Conservation (phyloP, 1,140 invertebrate species). For the Eriosoma lanigerum region DNA sequence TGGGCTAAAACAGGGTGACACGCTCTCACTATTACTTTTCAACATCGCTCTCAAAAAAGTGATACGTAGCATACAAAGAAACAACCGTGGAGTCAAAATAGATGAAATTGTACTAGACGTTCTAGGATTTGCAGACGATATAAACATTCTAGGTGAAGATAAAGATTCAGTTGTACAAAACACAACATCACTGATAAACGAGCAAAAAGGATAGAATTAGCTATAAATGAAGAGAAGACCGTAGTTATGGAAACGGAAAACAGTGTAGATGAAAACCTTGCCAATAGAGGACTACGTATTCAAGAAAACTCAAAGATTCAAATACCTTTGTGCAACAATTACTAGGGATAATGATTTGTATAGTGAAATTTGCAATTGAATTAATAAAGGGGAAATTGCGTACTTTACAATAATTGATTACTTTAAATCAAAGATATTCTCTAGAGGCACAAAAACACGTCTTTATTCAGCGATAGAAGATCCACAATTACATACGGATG, state of each 20-base stretch:
- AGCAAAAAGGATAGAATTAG: neutral
- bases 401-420: too few relatives aligned
- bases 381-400: too few relatives aligned
- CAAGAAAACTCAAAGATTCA: neutral
- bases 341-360: too few relatives aligned
- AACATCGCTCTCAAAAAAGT: too few relatives aligned
- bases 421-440: neutral
- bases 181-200: neutral
- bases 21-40: too few relatives aligned
- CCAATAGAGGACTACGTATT: neutral
- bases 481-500: neutral
- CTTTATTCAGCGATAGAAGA: neutral
- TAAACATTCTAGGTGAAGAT: slow-evolving; percentile 8
- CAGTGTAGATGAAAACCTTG: neutral
- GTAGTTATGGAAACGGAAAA: neutral
- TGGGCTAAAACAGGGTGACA: too few relatives aligned
- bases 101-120: too few relatives aligned
- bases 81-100: too few relatives aligned
- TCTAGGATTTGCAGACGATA: too few relatives aligned
- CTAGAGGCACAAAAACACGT: neutral
- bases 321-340: too few relatives aligned
- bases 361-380: too few relatives aligned
- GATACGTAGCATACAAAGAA: too few relatives aligned
- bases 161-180: neutral
- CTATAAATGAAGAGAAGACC: neutral